Base-by-base conservation (phyloP, 2,888 invertebrate species). In the Andrena trimmerana region DNA sequence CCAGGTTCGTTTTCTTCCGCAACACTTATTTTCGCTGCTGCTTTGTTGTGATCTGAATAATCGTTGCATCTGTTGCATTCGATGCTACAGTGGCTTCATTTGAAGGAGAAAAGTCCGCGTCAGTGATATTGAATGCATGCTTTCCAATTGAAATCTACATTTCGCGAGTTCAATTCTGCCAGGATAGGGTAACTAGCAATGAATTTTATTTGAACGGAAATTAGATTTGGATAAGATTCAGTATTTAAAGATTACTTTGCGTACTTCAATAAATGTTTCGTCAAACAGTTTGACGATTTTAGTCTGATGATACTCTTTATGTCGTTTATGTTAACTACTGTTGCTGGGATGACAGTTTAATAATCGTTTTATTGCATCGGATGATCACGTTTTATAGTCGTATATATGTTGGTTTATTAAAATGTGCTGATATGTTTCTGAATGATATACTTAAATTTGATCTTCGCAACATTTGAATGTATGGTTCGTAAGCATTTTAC, bases 61-160 rank as follows among this genome's bases (percentile, higher is more conserved):
- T 27, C 6, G 29, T 13, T 70, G 20, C 70, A 70, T 42, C 20
- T 70, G 69, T 59, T 69, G 57, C 57, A 20, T 27, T 59, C 42
- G 57, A 10, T 57, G 27, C 20, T 27, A 27, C 24, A 57, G 57
- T 57, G 57, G 1, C 10, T 20, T 57, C 4, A 4, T 57, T 57
- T 27, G 7, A 27, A 24, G 10, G 57, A 27, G 10, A 10, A 20
- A 13, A 10, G 4, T 57, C 24, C 4, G 24, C 4, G 57, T 2
- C 10, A 27, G 24, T 8, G 24, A 57, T 27, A 27, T 57, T 57
- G 8, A 57, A 24, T 27, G 20, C 57, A 10, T 57, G 57, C 8
- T 20, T 52, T 52, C 20, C 8, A 8, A 20, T 52, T 52, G n/a
- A n/a, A 8, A 52, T 52, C 52, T 52, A 52, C 52, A 0, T n/a